Base-by-base conservation (phyloP, 2,888 invertebrate genomes). In the Drosophila cognata region DNA sequence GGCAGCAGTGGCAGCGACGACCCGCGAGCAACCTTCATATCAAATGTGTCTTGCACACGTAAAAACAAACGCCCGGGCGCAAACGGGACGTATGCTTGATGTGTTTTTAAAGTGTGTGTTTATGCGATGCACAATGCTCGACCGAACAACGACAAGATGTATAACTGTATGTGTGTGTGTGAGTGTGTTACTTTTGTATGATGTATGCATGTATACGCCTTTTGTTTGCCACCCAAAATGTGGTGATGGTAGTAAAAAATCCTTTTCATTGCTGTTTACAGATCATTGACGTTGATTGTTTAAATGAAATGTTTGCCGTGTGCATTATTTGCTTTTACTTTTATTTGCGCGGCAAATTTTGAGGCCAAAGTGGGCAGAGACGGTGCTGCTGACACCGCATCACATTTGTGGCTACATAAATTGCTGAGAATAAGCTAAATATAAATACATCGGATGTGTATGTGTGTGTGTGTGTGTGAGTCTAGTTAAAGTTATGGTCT, bases 221-320 rank as follows among this genome's bases (percentile, higher is more conserved):
- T 79, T 79, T 79, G 80, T 84, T 74, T 79, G 74, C 74, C 74
- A 60, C 65, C 79, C 53, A 79, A 82, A 82, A 60, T 67, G 70
- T 59, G 67, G 33, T 25, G 33, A 31, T 67, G 36, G 53, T 53
- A 31, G 53, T 70, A 78, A 76, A 84, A 88, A 90, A 81, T 89
- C 88, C 81, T 81, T 90, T 88, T 81, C 80, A 82, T 79, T 84
- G 75, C 77, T 87, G 89, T 91, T 89, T 90, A 91, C 89, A 90
- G 89, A 89, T 91, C 90, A 91, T 91, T 91, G 89, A 88, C 90
- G 88, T 85, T 89, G 90, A 89, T 87, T 91, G 87, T 84, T 85
- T 89, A 80, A 91, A 86, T 86, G 90, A 90, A 88, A 90, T 88
- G 87, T 89, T 90, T 90, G 88, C 90, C 46, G 74, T 75, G 77